phyloP scores from a whole-genome alignment of 2,797 vertebrate species.

The Craterocephalus amniculus region DNA sequence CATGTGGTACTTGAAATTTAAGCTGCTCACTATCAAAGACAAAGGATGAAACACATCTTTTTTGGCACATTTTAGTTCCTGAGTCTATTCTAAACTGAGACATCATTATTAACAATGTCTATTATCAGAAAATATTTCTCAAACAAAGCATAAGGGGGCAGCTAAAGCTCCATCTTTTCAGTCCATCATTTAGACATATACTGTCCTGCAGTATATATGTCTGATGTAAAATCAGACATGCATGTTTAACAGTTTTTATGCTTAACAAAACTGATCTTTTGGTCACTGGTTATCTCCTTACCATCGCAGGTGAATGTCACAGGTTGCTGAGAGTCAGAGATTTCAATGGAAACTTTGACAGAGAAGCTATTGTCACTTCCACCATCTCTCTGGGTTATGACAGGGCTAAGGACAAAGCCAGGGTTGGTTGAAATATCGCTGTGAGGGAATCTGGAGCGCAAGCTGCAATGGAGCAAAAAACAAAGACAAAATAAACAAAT shows the following conservation, averaged over 20 bases:
- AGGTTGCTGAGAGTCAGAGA: slow-evolving; percentile 92
- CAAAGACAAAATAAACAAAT: background rate
- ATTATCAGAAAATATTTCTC: background rate
- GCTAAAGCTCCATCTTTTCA: too few relatives aligned
- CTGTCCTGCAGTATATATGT: too few relatives aligned
- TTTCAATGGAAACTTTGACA: slow-evolving; percentile 97
- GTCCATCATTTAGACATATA: too few relatives aligned
- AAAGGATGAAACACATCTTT: slow-evolving; percentile 13
- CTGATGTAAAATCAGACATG: too few relatives aligned
- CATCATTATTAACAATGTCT: background rate
- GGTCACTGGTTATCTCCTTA: slow-evolving; percentile 69
- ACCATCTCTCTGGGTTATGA: slow-evolving; percentile 88
- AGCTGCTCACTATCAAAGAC: slow-evolving; percentile 45
- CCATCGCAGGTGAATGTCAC: slow-evolving; percentile 99
- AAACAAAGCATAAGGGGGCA: too few relatives aligned
- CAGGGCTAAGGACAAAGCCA: slow-evolving; percentile 92
- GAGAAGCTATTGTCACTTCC: slow-evolving; percentile 88
- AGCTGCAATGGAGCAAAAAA: slow-evolving; percentile 70
- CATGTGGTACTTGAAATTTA: slow-evolving; percentile 57
- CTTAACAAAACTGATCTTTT: background rate
- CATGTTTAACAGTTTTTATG: too few relatives aligned
- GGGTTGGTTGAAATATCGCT: slow-evolving; percentile 86
- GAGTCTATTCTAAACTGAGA: too few relatives aligned
- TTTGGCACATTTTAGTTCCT: background rate
- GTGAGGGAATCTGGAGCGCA: slow-evolving; percentile 88